Evolutionary conservation across 2,888 invertebrate genomes (phyloP), one percentile per base, ranked within the genome.

Genomic region (Dicyrtoma fusca): DNA sequence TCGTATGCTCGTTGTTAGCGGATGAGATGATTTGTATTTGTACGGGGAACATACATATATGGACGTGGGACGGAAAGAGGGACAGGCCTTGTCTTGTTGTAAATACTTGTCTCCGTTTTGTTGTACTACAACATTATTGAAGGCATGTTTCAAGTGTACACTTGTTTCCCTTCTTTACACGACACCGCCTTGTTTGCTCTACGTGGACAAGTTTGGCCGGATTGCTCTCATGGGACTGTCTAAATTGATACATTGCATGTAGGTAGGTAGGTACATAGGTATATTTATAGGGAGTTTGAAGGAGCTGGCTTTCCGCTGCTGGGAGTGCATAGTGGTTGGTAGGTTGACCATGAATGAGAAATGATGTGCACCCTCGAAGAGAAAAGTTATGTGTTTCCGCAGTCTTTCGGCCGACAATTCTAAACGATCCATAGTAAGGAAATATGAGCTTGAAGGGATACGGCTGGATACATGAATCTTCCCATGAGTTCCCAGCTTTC

Each of bases 361-460:
- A 34, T 34, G 49, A 49, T 17, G 17, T 49, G 17, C 49, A 49
- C 49, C 14, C 49, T n/a, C 49, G 11, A 14, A 8, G 23, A 55
- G 23, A 13, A 21, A 25, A 21, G 21, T 21, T 25, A 55, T 55
- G 23, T 55, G 55, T 55, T 55, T 55, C 55, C 55, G 55, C 23
- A 23, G 25, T 49, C 55, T 23, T 55, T 62, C 47, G 63, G 47
- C 65, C 25, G 64, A 71, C 55, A 65, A 71, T 65, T 65, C 71
- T 71, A 71, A 77, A 77, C 77, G 76, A 77, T 72, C 73, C 77
- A 71, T 76, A 65, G 66, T 44, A 62, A 76, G 53, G 72, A 69
- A 77, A 71, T 47, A 63, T 72, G 72, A 69, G 53, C 25, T 17
- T 19, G 26, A 74, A 71, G 71, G 78, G 78, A 78, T 74, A 78